Base-by-base conservation (phyloP, 2,888 invertebrate genomes). In the Meiosimyza platycephala region DNA sequence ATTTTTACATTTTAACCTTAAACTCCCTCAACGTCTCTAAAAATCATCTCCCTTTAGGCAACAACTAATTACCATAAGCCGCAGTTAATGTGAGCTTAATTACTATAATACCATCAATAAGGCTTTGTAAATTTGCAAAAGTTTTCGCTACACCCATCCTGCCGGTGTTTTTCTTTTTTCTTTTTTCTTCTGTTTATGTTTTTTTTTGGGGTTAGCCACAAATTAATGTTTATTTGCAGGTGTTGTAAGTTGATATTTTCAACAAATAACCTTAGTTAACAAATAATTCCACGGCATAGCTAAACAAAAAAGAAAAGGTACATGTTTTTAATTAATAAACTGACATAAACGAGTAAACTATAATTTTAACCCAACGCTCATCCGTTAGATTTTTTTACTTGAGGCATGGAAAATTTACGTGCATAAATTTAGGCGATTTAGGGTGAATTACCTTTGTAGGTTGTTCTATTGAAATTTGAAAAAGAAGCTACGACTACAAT, bases 61-160 rank as follows among this genome's bases (percentile, higher is more conserved):
- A 47, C 63, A 47, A 47, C 63, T 47, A 47, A 63, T 63, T 63
- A 63, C 18, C 63, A 48, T 63, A 63, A 63, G 15, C 63, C 47
- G 15, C 63, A 40, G 48, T 63, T 63, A 63, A 63, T 63, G 63
- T 40, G 47, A n/a, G 63, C 63, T 63, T 63, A 63, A 63, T 63
- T 63, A 40, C 16, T 63, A 47, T 47, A 47, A 40, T 40, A 13
- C 40, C 47, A 40, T 40, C 40, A 47, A 63, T 63, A 63, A 62
- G 47, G 47, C 63, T 47, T 63, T 57, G 57, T 57, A 28, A 57
- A 57, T 57, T 22, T 57, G 28, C 28, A 57, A 28, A 57, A 28
- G 57, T 18, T 57, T 57, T 57, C 18, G 22, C 57, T 28, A 28
- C 7, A 22, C 13, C 57, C 57, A 28, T 22, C 28, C 28, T 22